Base-by-base conservation (phyloP, 64 coral and sea anemone species). In the Actinia tenebrosa region DNA sequence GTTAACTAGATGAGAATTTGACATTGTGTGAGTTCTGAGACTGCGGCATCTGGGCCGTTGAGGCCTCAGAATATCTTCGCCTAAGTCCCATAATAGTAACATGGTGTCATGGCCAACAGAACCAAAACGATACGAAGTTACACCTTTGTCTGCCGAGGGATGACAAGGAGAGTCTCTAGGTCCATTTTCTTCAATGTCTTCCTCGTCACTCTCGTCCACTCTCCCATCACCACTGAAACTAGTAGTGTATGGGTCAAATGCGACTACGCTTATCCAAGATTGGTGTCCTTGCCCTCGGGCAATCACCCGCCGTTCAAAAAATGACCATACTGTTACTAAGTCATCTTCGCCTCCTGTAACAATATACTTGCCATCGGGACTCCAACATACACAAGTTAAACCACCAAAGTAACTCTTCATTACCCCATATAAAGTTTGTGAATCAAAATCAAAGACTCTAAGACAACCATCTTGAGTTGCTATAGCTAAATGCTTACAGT, bases 331-430 rank as follows among this genome's bases (percentile, higher is more conserved):
- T 25, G 96, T 98, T 23, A 98, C 91, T 47, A 98, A 86, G 30
- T 98, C 96, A 88, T 98, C 96, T 72, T 98, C 96, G 9, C 96
- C 96, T 53, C 93, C 96, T 11, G 90, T 92, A 16, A 98, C 96
- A 72, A 98, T 91, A 79, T 98, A 98, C 84, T 98, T 95, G 22
- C 96, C 96, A 84, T 98, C 96, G 22, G 96, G 96, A 86, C 96
- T 98, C 96, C 96, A 98, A 80, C 93, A 98, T 50, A 95, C 93
- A 90, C 96, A 98, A 46, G 82, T 92, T 79, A 98, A 63, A 27
- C 93, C 96, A 66, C 96, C 96, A 95, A 98, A 98, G 86, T 92
- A 98, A 64, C 96, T 98, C 47, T 94, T 94, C 96, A 98, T 98
- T 27, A 98, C 93, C 59, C 96, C 96, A 82, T 94, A 95, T 72